These are phyloP conservation scores for Anodontia alba DNA, from an alignment of 2,888 invertebrate genomes.

Conservation along the genomic window DNA sequence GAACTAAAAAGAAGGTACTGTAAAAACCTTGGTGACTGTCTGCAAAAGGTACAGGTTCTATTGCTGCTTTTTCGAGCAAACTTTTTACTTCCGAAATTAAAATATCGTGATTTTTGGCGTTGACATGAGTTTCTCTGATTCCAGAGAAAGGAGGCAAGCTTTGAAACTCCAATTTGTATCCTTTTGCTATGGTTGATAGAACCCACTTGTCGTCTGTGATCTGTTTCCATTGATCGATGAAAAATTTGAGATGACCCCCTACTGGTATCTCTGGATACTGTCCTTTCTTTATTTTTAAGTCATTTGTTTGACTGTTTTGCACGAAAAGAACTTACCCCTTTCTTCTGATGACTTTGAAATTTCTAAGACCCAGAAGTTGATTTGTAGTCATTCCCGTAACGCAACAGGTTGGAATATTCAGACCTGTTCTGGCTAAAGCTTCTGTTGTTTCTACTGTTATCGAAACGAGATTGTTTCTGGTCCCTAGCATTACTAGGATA, in stretches of 20 bases:
- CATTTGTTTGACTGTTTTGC: slow-evolving; percentile 15
- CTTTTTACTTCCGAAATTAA: slow-evolving; percentile 41
- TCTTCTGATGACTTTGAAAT: slow-evolving; percentile 7
- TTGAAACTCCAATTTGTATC: slow-evolving; percentile 32
- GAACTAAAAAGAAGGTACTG: slow-evolving; percentile 47
- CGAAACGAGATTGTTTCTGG: neutral
- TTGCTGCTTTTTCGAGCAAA: slow-evolving; percentile 32
- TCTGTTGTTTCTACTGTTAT: neutral
- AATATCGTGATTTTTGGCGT: slow-evolving; percentile 17
- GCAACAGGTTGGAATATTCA: neutral
- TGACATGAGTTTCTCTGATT: slow-evolving; percentile 19
- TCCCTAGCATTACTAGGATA: neutral
- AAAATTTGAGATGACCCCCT: slow-evolving; percentile 34
- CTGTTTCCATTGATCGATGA: slow-evolving; percentile 22
- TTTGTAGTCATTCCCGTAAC: neutral
- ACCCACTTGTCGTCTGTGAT: slow-evolving; percentile 47
- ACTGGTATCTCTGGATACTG: slow-evolving; percentile 50
- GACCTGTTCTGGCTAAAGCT: slow-evolving; percentile 3
- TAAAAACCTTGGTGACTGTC: slow-evolving; percentile 41
- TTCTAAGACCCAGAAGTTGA: neutral
- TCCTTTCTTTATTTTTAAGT: slow-evolving; percentile 9
- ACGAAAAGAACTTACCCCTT: slow-evolving; percentile 39
- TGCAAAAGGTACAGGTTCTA: slow-evolving; percentile 29
- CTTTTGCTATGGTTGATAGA: slow-evolving; percentile 19
- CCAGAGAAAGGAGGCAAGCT: slow-evolving; percentile 32